These are phyloP conservation scores for Tarsius wallacei DNA, from an alignment of 2,797 vertebrate species.

Conservation along the genomic window DNA sequence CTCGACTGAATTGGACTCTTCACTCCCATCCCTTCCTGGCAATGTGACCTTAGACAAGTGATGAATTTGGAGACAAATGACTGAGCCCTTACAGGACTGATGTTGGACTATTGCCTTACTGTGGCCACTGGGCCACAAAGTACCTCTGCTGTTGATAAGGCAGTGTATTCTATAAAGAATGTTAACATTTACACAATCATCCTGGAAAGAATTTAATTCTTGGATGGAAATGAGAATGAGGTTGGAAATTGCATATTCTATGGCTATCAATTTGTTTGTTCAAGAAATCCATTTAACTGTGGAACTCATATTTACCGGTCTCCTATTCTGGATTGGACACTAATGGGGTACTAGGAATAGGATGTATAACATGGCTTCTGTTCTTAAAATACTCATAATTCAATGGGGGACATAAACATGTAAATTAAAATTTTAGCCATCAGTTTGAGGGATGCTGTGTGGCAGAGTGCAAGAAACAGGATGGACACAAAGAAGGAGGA, in stretches of 20 bases:
- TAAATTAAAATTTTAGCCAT: neutral
- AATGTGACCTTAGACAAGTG: neutral
- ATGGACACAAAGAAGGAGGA: neutral
- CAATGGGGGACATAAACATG: neutral
- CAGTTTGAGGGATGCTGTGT: neutral
- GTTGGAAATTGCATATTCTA: neutral
- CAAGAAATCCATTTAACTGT: conserved; percentile 47
- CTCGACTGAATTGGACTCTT: conserved; percentile 14
- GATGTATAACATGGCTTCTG: neutral
- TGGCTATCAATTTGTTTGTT: conserved; percentile 45
- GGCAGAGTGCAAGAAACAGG: neutral
- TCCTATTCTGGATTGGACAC: neutral
- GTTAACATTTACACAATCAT: neutral
- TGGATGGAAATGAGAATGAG: neutral
- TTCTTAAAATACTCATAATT: conserved; percentile 22
- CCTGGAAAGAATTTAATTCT: conserved; percentile 11
- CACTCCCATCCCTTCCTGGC: neutral
- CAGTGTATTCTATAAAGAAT: neutral
- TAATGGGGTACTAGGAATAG: neutral
- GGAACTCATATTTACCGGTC: conserved; percentile 9
- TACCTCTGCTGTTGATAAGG: conserved; percentile 1
- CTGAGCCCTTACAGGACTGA: neutral
- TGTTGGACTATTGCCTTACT: neutral
- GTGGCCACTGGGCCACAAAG: neutral
- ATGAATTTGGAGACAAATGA: neutral